Evolutionary conservation across 2,888 invertebrate genomes (phyloP).

Genomic region (Poecilus cupreus): DNA sequence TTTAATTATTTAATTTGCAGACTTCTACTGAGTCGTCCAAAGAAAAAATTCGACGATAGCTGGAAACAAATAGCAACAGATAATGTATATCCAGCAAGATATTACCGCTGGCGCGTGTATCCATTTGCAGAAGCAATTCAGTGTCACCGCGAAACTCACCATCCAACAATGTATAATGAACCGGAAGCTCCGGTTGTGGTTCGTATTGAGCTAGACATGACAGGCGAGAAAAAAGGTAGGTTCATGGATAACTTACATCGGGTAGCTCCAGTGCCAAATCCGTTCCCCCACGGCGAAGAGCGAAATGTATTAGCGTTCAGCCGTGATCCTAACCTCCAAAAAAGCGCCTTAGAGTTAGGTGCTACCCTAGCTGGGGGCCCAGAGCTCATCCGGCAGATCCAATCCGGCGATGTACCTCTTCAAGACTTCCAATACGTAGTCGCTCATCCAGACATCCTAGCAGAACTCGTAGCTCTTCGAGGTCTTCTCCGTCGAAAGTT

Average conservation of each 20-base stretch:
- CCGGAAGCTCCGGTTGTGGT: slow-evolving; percentile 83
- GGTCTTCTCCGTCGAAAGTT: slow-evolving; percentile 87
- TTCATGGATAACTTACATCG: slow-evolving; percentile 82
- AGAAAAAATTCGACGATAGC: slow-evolving; percentile 79
- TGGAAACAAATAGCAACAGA: slow-evolving; percentile 76
- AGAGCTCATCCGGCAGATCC: slow-evolving; percentile 85
- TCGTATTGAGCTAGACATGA: slow-evolving; percentile 87
- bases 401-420: slow-evolving; percentile 81
- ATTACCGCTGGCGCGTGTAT: slow-evolving; percentile 78
- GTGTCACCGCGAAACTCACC: slow-evolving; percentile 87
- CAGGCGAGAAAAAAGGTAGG: slow-evolving; percentile 81
- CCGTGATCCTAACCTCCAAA: slow-evolving; percentile 78
- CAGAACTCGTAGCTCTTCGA: slow-evolving; percentile 84
- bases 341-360: slow-evolving; percentile 80
- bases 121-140: slow-evolving; percentile 84
- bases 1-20: slow-evolving; percentile 66
- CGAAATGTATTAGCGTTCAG: slow-evolving; percentile 85
- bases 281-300: slow-evolving; percentile 81
- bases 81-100: slow-evolving; percentile 78
- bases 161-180: slow-evolving; percentile 87
- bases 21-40: slow-evolving; percentile 71
- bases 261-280: slow-evolving; percentile 80
- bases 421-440: slow-evolving; percentile 84
- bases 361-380: slow-evolving; percentile 83
- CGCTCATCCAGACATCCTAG: slow-evolving; percentile 86